Percentiles rank a stretch among this genome's conserved stretches.
These are phyloP conservation scores for Polyodon spathula DNA, from an alignment of 2,113 vertebrate genomes.

Conservation along the genomic window DNA sequence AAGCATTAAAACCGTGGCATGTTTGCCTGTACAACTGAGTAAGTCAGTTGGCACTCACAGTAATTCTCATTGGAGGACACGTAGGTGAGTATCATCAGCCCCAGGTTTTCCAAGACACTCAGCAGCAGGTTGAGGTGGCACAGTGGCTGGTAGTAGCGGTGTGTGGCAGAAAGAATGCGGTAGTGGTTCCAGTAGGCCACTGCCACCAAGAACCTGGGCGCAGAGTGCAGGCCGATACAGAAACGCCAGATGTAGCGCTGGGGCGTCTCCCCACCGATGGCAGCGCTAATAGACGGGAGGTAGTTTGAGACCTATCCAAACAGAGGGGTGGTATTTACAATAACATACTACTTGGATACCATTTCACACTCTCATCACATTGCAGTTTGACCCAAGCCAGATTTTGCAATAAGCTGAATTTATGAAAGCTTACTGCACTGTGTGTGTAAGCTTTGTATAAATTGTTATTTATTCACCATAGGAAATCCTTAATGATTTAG, in stretches of 20 bases:
- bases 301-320: slow-evolving; percentile 77
- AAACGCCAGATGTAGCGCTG: slow-evolving; percentile 89
- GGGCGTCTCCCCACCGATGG: slow-evolving; percentile 71
- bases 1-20: background rate
- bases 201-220: slow-evolving; percentile 72
- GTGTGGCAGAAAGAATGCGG: slow-evolving; percentile 43
- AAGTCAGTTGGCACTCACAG: slow-evolving; percentile 59
- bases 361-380: too few relatives aligned
- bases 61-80: slow-evolving; percentile 81
- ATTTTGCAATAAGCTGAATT: too few relatives aligned
- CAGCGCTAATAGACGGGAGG: slow-evolving; percentile 87
- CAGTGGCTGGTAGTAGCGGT: slow-evolving; percentile 51
- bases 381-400: too few relatives aligned
- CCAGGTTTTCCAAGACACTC: slow-evolving; percentile 67
- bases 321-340: background rate
- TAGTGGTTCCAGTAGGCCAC: slow-evolving; percentile 79
- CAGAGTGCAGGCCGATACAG: slow-evolving; percentile 81
- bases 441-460: too few relatives aligned
- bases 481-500: too few relatives aligned
- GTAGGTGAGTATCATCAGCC: slow-evolving; percentile 82
- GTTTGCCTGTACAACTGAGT: background rate
- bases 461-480: too few relatives aligned
- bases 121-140: slow-evolving; percentile 57
- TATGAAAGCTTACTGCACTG: too few relatives aligned
- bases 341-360: too few relatives aligned